phyloP scores from a whole-genome alignment of 1,140 invertebrate species.

The silkworm (Bombyx mori) region DNA sequence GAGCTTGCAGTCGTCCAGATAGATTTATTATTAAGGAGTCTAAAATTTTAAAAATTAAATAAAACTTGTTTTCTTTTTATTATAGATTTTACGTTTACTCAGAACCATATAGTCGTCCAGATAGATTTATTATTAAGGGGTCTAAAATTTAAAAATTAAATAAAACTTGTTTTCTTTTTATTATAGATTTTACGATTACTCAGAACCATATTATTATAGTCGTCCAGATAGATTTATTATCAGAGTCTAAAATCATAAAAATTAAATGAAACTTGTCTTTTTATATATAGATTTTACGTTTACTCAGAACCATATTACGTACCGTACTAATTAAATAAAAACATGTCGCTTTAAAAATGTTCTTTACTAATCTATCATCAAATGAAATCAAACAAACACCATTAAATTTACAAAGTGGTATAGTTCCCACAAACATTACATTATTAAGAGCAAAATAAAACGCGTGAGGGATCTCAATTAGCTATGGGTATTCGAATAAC shows the following conservation, averaged over 20 bases:
- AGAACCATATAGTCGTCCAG: conserved; percentile 73
- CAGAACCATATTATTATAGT: conserved; percentile 62
- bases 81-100: too few species aligned
- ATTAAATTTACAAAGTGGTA: background rate
- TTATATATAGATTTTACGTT: too few species aligned
- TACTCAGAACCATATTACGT: too few species aligned
- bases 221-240: conserved; percentile 73
- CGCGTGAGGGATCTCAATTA: too few species aligned
- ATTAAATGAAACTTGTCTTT: background rate
- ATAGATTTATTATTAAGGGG: conserved; percentile 60
- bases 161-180: too few species aligned
- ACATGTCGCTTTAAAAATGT: background rate
- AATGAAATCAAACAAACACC: background rate
- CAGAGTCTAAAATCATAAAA: conserved; percentile 48
- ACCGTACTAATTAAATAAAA: background rate
- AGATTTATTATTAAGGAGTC: conserved; percentile 63
- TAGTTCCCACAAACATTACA: background rate
- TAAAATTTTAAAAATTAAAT: conserved; percentile 24
- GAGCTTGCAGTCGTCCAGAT: conserved; percentile 82
- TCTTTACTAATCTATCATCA: too few species aligned
- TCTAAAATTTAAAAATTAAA: conserved; percentile 33
- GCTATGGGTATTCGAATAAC: too few species aligned
- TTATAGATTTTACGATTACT: too few species aligned
- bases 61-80: too few species aligned
- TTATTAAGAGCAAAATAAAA: too few species aligned